phyloP scores from a whole-genome alignment of 2,888 invertebrate genomes.

The Altica lythri region DNA sequence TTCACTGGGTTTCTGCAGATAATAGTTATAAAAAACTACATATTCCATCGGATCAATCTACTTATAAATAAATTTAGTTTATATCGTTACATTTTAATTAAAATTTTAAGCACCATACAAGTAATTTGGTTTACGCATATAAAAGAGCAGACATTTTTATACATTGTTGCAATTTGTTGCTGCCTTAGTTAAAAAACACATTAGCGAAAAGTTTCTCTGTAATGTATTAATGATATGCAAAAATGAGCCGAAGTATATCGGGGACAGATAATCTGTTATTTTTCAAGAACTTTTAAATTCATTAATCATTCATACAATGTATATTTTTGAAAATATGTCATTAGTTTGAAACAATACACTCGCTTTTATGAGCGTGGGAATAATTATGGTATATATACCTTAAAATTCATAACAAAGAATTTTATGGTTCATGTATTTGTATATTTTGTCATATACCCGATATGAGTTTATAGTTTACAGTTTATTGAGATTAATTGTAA shows the following conservation, averaged over 20 bases:
- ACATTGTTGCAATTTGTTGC: constrained; percentile 15
- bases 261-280: constrained; percentile 25
- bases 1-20: too few relatives aligned
- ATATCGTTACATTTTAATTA: too few relatives aligned
- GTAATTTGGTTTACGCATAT: background rate
- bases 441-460: too few relatives aligned
- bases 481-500: too few relatives aligned
- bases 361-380: background rate
- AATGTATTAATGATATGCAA: constrained; percentile 26
- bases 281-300: constrained; percentile 23
- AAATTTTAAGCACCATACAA: too few relatives aligned
- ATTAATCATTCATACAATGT: constrained; percentile 24
- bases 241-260: constrained; percentile 21
- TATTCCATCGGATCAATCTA: too few relatives aligned
- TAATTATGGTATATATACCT: background rate
- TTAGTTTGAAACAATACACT: constrained; percentile 14
- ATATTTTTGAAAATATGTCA: constrained; percentile 16
- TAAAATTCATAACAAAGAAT: too few relatives aligned
- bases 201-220: constrained; percentile 23
- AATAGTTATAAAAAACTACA: too few relatives aligned
- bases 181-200: constrained; percentile 17
- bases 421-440: too few relatives aligned
- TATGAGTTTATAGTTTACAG: too few relatives aligned
- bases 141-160: constrained; percentile 4
- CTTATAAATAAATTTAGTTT: too few relatives aligned